Conservation (phyloP, 2,888 invertebrate species). For the Clusia tigrina region DNA sequence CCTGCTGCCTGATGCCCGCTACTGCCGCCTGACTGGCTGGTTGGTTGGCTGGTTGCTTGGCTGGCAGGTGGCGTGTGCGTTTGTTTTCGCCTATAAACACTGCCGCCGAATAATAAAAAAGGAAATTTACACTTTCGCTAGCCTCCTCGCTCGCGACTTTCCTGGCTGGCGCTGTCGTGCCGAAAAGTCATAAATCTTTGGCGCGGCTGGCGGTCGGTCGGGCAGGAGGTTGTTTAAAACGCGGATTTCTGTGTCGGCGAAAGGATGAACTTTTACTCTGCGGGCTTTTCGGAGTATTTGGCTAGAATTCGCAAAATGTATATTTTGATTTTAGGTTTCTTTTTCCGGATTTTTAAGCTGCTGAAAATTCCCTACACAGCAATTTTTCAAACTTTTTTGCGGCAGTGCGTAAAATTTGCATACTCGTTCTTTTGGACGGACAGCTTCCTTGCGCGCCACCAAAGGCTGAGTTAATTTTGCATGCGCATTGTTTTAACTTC, state of each 20-base stretch:
- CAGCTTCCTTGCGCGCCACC: neutral
- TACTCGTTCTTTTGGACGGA: neutral
- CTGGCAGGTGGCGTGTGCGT: slow-evolving; percentile 2
- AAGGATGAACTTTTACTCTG: slow-evolving; percentile 4
- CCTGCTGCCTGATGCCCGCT: neutral
- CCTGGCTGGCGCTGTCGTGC: neutral
- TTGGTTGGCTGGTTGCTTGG: slow-evolving; percentile 4
- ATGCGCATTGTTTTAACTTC: no score
- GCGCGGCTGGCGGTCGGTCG: slow-evolving; percentile 33
- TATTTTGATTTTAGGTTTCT: slow-evolving; percentile 2
- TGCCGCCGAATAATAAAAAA: neutral
- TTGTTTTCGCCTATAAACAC: slow-evolving; percentile 3
- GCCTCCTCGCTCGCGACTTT: neutral
- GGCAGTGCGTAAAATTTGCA: neutral
- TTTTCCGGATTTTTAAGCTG: neutral
- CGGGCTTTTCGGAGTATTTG: neutral
- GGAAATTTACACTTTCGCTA: slow-evolving; percentile 5
- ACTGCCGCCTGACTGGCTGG: slow-evolving; percentile 22
- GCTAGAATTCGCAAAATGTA: slow-evolving; percentile 6
- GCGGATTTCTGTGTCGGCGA: slow-evolving; percentile 5
- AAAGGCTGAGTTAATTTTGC: no score
- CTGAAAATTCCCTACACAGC: slow-evolving; percentile 7
- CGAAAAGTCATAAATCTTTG: slow-evolving; percentile 48
- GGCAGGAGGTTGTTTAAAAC: neutral
- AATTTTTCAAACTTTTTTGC: slow-evolving; percentile 6